Percentiles rank a stretch among this genome's conserved stretches.
These are phyloP conservation scores for Lethenteron reissneri DNA, from an alignment of 2,113 vertebrate species.

Conservation along the genomic window DNA sequence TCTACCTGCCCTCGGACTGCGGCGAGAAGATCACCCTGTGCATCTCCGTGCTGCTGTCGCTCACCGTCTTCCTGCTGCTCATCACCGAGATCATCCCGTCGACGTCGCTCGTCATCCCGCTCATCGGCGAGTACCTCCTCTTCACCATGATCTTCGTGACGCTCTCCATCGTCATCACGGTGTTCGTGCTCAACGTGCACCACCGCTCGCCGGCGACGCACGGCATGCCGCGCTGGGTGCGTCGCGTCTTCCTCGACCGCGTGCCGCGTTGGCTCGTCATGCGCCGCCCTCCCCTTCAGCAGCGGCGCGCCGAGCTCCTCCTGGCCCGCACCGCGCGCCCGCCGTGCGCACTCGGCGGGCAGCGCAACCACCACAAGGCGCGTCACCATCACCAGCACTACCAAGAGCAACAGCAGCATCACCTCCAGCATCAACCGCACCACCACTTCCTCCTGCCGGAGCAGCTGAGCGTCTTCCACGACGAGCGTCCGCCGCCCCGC, in stretches of 20 bases:
- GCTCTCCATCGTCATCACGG: conserved; percentile 75
- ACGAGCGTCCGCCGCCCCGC: no score
- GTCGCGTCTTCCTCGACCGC: conserved; percentile 31
- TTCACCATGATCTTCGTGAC: conserved; percentile 99
- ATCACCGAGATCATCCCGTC: conserved; percentile 95
- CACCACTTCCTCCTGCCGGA: no score
- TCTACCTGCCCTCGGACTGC: conserved; percentile 78
- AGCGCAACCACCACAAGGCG: no score
- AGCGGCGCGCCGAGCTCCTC: no score
- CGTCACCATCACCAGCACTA: no score
- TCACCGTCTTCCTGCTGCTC: conserved; percentile 84
- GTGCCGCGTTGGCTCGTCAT: conserved; percentile 58
- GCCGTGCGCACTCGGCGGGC: no score
- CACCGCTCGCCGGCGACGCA: conserved; percentile 74
- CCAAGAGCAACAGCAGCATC: no score
- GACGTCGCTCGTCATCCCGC: conserved; percentile 83
- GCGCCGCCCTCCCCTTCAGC: conserved; percentile 20
- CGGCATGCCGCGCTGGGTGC: conserved; percentile 62
- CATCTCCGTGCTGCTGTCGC: conserved; percentile 81
- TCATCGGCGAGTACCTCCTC: conserved; percentile 94
- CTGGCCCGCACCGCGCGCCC: no score
- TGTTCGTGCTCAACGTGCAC: conserved; percentile 89
- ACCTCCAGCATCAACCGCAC: no score
- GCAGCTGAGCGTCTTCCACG: no score
- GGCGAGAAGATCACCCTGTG: conserved; percentile 94